Evolutionary conservation across 2,113 vertebrate species (phyloP), one percentile per base, ranked within the genome.

Genomic region (Lepus americanus): DNA sequence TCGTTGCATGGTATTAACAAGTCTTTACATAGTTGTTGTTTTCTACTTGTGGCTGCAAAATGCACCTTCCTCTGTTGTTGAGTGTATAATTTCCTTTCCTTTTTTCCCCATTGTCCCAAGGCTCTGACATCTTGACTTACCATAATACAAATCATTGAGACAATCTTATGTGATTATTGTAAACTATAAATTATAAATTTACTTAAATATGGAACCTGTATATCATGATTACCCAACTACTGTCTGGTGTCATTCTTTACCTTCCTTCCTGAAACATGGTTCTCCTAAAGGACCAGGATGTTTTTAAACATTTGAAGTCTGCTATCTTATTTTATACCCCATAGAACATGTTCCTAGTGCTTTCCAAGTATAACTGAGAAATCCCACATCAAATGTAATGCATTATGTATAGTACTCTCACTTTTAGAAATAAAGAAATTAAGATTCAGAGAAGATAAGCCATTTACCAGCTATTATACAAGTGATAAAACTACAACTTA

Each of bases 401-500:
- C n/a, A 7, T 0, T 66, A 19, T 82, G 6, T 64, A 23, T n/a
- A 53, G 86, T 76, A 29, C 6, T 64, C 27, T 25, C 5, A 67
- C 1, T 64, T 78, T 93, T 39, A 72, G 33, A 83, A 94, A 87
- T 85, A 11, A 90, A 31, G 7, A 36, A 49, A 82, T 3, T 36
- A 63, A 81, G 16, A 55, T 76, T 95, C 59, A 63, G 22, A 77
- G 2, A 85, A 4, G 1, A 29, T 89, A 89, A 80, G 36, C 33
- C 66, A 67, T 87, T 92, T 67, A 84, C 12, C n/a, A 89, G 91
- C 36, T 80, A 86, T 33, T 53, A 78, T 64, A 49, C 1, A 91
- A 85, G 2, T 67, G 23, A 80, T 16, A 55, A 87, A 84, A 77
- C 1, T 19, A 31, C 31, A 72, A 63, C 10, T 16, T 86, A 33